Conservation (phyloP, 2,797 vertebrate species). For the Rhinoraja longicauda region DNA sequence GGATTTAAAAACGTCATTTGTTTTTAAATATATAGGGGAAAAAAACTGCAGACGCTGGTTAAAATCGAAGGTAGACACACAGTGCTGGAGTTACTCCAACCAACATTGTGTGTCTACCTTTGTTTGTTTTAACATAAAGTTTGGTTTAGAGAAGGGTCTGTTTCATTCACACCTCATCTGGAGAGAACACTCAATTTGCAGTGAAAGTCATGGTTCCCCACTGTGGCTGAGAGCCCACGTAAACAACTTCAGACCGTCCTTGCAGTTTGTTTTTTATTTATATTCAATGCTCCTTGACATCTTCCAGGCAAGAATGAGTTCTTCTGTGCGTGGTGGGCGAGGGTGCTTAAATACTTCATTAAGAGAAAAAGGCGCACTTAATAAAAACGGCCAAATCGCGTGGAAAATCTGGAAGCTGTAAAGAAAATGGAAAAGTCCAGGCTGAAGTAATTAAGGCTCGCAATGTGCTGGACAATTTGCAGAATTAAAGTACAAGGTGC, state of each 20-base stretch:
- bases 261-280: no score
- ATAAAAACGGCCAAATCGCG: background rate
- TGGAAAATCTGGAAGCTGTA: background rate
- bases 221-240: background rate
- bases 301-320: background rate
- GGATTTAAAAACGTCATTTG: no score
- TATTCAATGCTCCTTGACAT: background rate
- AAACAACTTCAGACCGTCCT: background rate
- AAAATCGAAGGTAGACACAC: no score
- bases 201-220: background rate
- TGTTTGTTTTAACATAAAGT: background rate
- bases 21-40: no score
- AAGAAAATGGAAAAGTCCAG: background rate
- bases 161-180: background rate
- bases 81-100: no score
- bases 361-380: background rate
- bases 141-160: background rate
- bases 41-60: no score
- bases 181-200: background rate
- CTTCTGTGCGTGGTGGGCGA: background rate
- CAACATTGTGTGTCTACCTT: no score
- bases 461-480: background rate
- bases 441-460: background rate
- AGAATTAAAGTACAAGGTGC: background rate
- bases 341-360: constrained; percentile 17